A percentile compares a stretch with the other conserved stretches of the same genome.
Conservation (phyloP, 2,888 invertebrate genomes). For the Parnassius orleans region DNA sequence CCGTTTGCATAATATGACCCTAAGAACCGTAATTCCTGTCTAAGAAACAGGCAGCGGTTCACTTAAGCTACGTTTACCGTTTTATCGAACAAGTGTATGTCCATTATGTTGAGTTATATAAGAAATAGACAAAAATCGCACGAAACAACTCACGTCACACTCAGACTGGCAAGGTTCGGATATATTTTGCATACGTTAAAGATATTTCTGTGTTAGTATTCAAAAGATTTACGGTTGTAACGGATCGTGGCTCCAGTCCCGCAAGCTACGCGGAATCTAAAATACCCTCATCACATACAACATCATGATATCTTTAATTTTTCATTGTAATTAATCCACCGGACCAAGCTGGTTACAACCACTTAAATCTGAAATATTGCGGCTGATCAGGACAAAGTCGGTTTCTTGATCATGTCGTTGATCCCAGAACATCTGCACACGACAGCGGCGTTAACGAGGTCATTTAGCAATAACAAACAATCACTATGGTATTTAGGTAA, state of each 20-base stretch:
- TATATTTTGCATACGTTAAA: conserved; percentile 12
- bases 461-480: conserved; percentile 9
- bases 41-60: conserved; percentile 13
- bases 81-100: conserved; percentile 19
- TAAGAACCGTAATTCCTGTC: conserved; percentile 22
- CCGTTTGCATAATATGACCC: conserved; percentile 20
- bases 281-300: conserved; percentile 45
- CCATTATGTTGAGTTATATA: conserved; percentile 3
- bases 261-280: conserved; percentile 36
- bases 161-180: conserved; percentile 1
- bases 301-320: conserved; percentile 52
- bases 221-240: conserved; percentile 23
- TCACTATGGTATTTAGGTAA: neutral
- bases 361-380: conserved; percentile 44
- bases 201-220: conserved; percentile 24
- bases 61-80: conserved; percentile 22
- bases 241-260: conserved; percentile 14
- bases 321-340: conserved; percentile 53
- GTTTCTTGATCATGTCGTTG: conserved; percentile 48
- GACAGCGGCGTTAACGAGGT: conserved; percentile 22
- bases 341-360: conserved; percentile 48
- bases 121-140: conserved; percentile 8
- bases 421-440: conserved; percentile 35
- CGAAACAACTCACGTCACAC: neutral
- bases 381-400: conserved; percentile 51